Percentiles rank a stretch among this genome's conserved stretches.
phyloP scores from a whole-genome alignment of 2,113 vertebrate species.

The Corvus cornix region DNA sequence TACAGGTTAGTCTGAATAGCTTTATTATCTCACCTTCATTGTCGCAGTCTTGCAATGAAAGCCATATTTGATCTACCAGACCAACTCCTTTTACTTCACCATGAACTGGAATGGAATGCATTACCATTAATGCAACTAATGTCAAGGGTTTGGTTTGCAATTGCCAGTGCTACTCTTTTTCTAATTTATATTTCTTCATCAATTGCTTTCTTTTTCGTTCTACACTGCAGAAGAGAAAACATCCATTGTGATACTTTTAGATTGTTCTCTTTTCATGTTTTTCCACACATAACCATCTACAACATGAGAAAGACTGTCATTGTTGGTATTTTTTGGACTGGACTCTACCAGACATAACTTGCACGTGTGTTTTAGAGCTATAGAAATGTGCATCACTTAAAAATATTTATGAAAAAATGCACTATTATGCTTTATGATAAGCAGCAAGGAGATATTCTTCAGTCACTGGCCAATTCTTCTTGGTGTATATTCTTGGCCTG shows the following conservation, averaged over 20 bases:
- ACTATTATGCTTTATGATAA: not conserved
- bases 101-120: slow-evolving; percentile 67
- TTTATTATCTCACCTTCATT: slow-evolving; percentile 64
- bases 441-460: not conserved
- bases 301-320: not conserved
- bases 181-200: not conserved
- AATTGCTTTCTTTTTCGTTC: not conserved
- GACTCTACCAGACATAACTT: not conserved
- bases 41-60: slow-evolving; percentile 66
- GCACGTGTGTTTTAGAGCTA: not conserved
- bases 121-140: slow-evolving; percentile 46
- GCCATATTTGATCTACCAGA: slow-evolving; percentile 70
- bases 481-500: not conserved
- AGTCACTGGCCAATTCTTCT: not conserved
- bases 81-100: slow-evolving; percentile 68
- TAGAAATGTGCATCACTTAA: not conserved
- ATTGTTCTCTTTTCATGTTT: not conserved
- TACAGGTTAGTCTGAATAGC: slow-evolving; percentile 32
- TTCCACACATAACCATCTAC: not conserved
- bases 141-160: not conserved
- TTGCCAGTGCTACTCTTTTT: not conserved
- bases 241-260: not conserved
- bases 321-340: not conserved
- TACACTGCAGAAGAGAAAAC: not conserved
- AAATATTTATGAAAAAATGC: not conserved